These are phyloP conservation scores for Eupithecia insigniata DNA, from an alignment of 2,888 invertebrate genomes.

Conservation along the genomic window DNA sequence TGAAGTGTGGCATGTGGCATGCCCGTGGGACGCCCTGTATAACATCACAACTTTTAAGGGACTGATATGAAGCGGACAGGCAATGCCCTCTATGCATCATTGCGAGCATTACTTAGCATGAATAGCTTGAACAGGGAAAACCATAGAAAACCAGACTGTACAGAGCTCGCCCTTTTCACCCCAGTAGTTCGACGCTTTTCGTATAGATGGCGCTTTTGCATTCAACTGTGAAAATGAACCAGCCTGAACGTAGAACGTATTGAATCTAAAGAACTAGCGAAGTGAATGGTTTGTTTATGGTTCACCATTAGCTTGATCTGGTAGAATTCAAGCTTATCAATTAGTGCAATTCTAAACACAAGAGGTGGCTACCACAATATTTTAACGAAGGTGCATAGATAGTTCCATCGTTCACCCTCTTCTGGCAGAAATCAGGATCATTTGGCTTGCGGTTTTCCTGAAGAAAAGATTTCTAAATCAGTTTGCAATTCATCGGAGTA, in stretches of 20 bases:
- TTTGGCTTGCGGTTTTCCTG: neutral
- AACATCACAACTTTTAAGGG: too few species aligned
- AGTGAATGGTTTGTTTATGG: neutral
- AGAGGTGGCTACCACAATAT: neutral
- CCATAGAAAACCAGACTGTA: neutral
- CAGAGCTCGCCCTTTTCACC: neutral
- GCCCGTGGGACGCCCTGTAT: too few species aligned
- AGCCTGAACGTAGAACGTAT: too few species aligned
- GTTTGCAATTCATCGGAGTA: too few species aligned
- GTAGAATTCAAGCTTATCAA: neutral
- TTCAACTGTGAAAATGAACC: neutral
- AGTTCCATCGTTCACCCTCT: neutral
- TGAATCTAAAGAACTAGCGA: neutral
- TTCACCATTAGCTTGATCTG: neutral
- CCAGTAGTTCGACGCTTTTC: slow-evolving; percentile 1
- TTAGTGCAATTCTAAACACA: neutral
- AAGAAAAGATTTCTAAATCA: neutral
- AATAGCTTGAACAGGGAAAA: neutral
- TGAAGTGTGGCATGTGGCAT: too few species aligned
- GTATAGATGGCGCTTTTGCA: slow-evolving; percentile 8
- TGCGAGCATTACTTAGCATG: neutral
- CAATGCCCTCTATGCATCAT: neutral
- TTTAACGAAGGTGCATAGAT: neutral
- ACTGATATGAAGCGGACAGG: neutral
- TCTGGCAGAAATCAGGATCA: neutral